Conservation (phyloP, 2,797 vertebrate species). For the Valencia hispanica region DNA sequence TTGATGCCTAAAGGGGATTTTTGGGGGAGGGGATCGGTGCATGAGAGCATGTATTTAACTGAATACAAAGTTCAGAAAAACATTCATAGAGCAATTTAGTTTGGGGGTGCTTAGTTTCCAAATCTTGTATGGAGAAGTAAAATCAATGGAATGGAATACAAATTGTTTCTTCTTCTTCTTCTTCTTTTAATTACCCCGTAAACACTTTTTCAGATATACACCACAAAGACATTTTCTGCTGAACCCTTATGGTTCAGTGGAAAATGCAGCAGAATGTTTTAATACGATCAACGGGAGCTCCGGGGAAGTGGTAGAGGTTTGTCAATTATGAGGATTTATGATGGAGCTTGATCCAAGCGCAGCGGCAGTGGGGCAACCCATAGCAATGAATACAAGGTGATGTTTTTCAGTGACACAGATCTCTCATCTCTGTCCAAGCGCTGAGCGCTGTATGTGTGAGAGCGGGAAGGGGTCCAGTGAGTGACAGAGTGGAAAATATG, state of each 20-base stretch:
- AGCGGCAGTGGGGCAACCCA: conserved; percentile 8
- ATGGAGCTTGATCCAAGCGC: conserved; percentile 46
- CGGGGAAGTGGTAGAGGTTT: conserved; percentile 63
- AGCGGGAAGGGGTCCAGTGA: conserved; percentile 55
- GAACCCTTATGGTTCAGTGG: conserved; percentile 67
- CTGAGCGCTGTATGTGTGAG: conserved; percentile 43
- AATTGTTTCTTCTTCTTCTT: too few species aligned
- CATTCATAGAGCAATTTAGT: background rate
- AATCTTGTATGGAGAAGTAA: background rate
- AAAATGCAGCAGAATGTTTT: conserved; percentile 59
- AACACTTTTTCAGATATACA: conserved; percentile 5
- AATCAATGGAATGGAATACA: background rate
- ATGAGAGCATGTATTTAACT: background rate
- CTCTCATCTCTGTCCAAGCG: conserved; percentile 53
- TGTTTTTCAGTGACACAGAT: conserved; percentile 55
- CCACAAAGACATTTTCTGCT: too few species aligned
- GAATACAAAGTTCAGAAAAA: background rate
- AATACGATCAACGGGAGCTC: conserved; percentile 60
- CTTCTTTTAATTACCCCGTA: background rate
- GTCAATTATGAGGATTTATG: conserved; percentile 67
- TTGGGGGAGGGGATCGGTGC: background rate
- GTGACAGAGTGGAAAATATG: conserved; percentile 76
- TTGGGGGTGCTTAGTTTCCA: background rate
- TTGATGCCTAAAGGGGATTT: background rate
- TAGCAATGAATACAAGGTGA: conserved; percentile 53